phyloP scores from a whole-genome alignment of 2,797 vertebrate species.

The Craterocephalus amniculus region DNA sequence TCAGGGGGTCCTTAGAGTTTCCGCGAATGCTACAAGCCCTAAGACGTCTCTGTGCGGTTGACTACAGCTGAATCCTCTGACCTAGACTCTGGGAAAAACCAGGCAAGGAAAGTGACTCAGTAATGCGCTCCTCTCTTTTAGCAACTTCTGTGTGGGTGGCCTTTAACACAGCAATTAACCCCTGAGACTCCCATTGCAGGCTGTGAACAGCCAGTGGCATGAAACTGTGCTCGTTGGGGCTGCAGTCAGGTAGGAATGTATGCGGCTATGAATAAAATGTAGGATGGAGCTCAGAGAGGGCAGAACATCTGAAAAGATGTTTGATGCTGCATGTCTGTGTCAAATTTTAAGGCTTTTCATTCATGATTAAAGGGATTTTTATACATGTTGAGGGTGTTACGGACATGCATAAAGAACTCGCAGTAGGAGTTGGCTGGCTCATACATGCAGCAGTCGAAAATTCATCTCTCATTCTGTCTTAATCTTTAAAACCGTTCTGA shows the following conservation, averaged over 20 bases:
- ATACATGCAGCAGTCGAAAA: conserved; percentile 26
- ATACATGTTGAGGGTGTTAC: conserved; percentile 20
- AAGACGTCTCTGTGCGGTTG: conserved; percentile 1
- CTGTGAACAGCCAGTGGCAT: conserved; percentile 4
- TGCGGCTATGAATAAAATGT: conserved; percentile 3
- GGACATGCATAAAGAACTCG: not conserved
- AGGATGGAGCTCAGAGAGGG: not conserved
- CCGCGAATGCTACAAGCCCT: not conserved
- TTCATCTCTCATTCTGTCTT: conserved; percentile 44
- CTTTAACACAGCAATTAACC: conserved; percentile 53
- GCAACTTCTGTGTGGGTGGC: conserved; percentile 23
- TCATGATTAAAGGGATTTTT: conserved; percentile 24
- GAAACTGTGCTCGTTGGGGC: not conserved
- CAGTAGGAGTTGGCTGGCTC: conserved; percentile 12
- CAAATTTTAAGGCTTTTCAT: conserved; percentile 18
- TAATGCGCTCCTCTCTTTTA: conserved; percentile 18
- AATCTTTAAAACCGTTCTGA: conserved; percentile 17
- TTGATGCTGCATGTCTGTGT: conserved; percentile 7
- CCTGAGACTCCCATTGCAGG: conserved; percentile 9
- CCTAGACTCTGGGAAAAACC: conserved; percentile 10
- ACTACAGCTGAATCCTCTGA: conserved; percentile 21
- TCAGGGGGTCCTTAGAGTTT: conserved; percentile 4
- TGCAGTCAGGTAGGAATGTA: conserved; percentile 10
- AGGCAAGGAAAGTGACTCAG: conserved; percentile 16
- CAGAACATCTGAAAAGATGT: not conserved